phyloP scores from a whole-genome alignment of 2,797 vertebrate species.

The Peromyscus nudipes region DNA sequence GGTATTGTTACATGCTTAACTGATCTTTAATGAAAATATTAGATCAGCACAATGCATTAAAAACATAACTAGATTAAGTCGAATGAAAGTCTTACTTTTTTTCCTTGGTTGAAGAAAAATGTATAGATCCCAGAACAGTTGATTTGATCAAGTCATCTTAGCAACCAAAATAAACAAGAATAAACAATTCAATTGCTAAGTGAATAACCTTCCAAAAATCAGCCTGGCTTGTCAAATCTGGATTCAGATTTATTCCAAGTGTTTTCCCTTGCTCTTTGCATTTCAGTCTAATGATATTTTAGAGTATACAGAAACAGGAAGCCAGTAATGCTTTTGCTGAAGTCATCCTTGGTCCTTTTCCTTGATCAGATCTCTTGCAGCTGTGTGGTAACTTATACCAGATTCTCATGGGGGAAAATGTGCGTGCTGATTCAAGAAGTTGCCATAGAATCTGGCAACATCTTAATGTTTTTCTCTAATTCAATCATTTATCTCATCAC shows the following conservation, averaged over 20 bases:
- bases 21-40: slow-evolving; percentile 66
- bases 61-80: slow-evolving; percentile 30
- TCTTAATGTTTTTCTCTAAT: slow-evolving; percentile 66
- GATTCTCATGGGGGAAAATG: slow-evolving; percentile 58
- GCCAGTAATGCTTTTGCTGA: slow-evolving; percentile 68
- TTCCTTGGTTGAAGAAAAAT: slow-evolving; percentile 52
- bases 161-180: slow-evolving; percentile 62
- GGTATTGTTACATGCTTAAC: slow-evolving; percentile 33
- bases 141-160: slow-evolving; percentile 65
- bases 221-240: slow-evolving; percentile 65
- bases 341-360: slow-evolving; percentile 66
- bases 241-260: slow-evolving; percentile 64
- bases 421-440: slow-evolving; percentile 61
- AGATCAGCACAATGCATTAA: slow-evolving; percentile 61
- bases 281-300: slow-evolving; percentile 68
- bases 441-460: slow-evolving; percentile 58
- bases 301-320: slow-evolving; percentile 71
- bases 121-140: slow-evolving; percentile 48
- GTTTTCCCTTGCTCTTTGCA: slow-evolving; percentile 68
- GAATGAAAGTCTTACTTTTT: slow-evolving; percentile 36
- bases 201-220: slow-evolving; percentile 57
- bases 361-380: slow-evolving; percentile 78
- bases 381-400: slow-evolving; percentile 70
- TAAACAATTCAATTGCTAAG: slow-evolving; percentile 71
- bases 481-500: slow-evolving; percentile 61